Percentiles rank a stretch among this genome's conserved stretches.
Evolutionary conservation across 2,113 vertebrate genomes (phyloP).

Genomic region (Grammomys dolichurus): DNA sequence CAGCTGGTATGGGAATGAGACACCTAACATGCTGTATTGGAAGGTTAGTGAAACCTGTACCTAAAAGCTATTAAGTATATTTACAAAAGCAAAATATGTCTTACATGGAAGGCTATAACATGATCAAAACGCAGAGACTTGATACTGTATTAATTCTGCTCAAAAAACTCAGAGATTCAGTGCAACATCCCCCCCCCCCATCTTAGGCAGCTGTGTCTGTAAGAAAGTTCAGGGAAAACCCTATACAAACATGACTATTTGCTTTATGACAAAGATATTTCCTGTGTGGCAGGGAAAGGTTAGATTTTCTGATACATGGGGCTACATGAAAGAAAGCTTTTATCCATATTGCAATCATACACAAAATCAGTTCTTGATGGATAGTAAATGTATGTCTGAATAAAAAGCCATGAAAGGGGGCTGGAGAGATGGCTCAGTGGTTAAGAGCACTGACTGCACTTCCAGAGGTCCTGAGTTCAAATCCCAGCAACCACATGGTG

Average conservation of each 20-base stretch:
- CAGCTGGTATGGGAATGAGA: not conserved
- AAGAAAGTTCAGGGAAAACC: not conserved
- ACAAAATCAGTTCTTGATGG: not conserved
- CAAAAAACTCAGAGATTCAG: not conserved
- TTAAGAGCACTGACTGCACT: too few species aligned
- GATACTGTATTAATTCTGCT: not conserved
- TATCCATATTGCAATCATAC: not conserved
- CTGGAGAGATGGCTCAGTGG: too few species aligned
- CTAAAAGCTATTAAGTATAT: not conserved
- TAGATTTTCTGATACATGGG: not conserved
- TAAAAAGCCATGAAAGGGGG: not conserved
- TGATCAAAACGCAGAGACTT: not conserved
- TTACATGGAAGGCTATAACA: not conserved
- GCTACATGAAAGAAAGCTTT: not conserved
- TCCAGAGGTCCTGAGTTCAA: too few species aligned
- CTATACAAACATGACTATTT: not conserved
- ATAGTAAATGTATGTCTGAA: not conserved
- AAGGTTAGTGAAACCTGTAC: not conserved
- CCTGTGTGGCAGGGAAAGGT: too few species aligned
- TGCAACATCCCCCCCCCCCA: not conserved
- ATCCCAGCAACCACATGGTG: too few species aligned
- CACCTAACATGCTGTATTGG: not conserved
- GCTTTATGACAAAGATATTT: not conserved
- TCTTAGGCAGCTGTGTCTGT: not conserved
- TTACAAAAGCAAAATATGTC: not conserved